phyloP scores from a whole-genome alignment of 2,113 vertebrate species.

The Gila orcuttii region DNA sequence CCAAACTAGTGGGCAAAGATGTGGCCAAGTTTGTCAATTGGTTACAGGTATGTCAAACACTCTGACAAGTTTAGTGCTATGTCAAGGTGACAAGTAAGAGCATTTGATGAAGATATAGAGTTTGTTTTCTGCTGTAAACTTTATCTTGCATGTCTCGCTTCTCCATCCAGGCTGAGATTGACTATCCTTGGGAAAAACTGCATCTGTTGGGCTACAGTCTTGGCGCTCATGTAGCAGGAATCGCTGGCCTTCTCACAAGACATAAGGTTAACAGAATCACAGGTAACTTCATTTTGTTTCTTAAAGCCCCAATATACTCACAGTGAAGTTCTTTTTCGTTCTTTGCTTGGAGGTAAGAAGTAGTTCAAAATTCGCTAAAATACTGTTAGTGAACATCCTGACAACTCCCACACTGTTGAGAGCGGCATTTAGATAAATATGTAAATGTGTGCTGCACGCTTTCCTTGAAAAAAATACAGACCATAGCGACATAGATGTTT shows the following conservation, averaged over 20 bases:
- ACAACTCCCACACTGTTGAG: too few species aligned
- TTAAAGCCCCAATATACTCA: neutral
- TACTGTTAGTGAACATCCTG: too few species aligned
- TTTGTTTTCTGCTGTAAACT: neutral
- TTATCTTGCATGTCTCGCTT: neutral
- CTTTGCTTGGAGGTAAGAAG: too few species aligned
- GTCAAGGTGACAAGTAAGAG: neutral
- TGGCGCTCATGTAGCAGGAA: constrained; percentile 92
- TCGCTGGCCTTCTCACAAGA: constrained; percentile 87
- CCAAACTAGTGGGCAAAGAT: constrained; percentile 90
- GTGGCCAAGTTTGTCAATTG: constrained; percentile 91
- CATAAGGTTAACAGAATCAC: constrained; percentile 95
- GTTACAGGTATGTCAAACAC: constrained; percentile 82
- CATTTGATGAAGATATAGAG: neutral
- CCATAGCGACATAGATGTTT: too few species aligned
- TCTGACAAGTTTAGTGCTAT: neutral
- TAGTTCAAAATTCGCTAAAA: too few species aligned
- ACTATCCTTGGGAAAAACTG: constrained; percentile 85
- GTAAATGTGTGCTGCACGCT: too few species aligned
- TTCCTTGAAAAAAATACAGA: too few species aligned
- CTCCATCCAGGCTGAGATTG: constrained; percentile 78
- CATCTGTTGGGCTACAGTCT: constrained; percentile 96
- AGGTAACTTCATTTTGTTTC: constrained; percentile 74
- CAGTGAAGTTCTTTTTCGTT: neutral
- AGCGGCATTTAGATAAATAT: too few species aligned